Base-by-base conservation (phyloP, 1,140 invertebrate genomes). In the Micrasema minimum region DNA sequence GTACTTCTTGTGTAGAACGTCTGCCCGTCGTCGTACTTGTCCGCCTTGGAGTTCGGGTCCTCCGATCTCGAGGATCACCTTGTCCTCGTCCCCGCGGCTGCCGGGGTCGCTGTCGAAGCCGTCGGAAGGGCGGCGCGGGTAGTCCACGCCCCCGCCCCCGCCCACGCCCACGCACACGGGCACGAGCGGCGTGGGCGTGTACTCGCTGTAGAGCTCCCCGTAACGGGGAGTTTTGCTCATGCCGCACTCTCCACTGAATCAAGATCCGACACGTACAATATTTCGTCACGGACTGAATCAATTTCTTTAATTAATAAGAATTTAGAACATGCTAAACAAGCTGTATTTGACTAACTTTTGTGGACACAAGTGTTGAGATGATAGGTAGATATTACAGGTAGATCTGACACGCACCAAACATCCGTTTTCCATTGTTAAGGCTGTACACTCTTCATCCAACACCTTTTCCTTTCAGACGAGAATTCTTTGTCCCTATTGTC, bases 1-100 rank as follows among this genome's bases (percentile, higher is more conserved):
- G 66, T 85, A 85, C 64, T 85, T 85, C 77, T 85, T 85, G 71
- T 84, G 83, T 81, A 83, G 62, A 85, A 85, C 3, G 82, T 83
- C 0, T 77, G 74, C 41, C 37, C 41, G 18, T 72, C 74, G 20
- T 72, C 66, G 72, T 82, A 80, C 73, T 83, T 82, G 45, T 74
- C 78, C 0, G 79, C 80, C 31, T 79, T 82, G 10, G 82, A 82
- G 14, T 82, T 81, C 68, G 78, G 82, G 82, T 6, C 80, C 76
- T 1, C 83, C 83, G 59, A 85, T 85, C 77, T 85, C 83, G 72
- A 85, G 72, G 57, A 85, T 82, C 2, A 85, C 80, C 31, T 72
- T 75, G 46, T 72, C 74, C 12, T 71, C 69, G 11, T 75, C 74
- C 66, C 72, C 74, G n/a, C 43, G 14, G 41, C 45, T 65, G 41